Evolutionary conservation across 2,797 vertebrate species (phyloP).

Genomic region (Anas bernieri): DNA sequence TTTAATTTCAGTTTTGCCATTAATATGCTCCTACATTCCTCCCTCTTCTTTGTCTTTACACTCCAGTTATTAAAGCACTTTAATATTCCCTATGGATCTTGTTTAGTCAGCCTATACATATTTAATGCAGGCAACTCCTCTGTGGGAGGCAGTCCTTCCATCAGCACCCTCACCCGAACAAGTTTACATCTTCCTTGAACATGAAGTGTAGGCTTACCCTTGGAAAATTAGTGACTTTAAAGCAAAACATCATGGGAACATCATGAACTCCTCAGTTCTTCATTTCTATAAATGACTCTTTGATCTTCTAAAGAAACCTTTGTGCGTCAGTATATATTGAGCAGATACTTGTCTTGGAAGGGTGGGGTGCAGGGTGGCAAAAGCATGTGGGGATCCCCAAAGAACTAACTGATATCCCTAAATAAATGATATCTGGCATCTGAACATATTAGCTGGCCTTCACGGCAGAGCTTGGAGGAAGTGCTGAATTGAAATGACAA

Average conservation of each 20-base stretch:
- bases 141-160: background rate
- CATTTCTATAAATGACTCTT: background rate
- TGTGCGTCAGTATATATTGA: background rate
- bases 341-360: background rate
- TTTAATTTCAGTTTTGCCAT: constrained; percentile 4
- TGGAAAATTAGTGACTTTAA: background rate
- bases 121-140: background rate
- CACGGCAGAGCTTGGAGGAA: background rate
- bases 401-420: background rate
- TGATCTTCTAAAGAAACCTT: background rate
- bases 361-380: background rate
- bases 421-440: background rate
- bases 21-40: background rate
- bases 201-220: background rate
- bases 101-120: constrained; percentile 16
- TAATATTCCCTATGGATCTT: constrained; percentile 9
- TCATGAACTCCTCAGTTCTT: background rate
- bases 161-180: background rate
- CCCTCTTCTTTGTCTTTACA: background rate
- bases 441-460: background rate
- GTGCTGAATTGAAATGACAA: background rate
- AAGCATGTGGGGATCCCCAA: rapidly evolving
- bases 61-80: constrained; percentile 22
- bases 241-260: background rate
- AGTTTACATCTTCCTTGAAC: background rate